phyloP scores from a whole-genome alignment of 35 echinoderm and acorn worm genomes.

The Amphiura filiformis region DNA sequence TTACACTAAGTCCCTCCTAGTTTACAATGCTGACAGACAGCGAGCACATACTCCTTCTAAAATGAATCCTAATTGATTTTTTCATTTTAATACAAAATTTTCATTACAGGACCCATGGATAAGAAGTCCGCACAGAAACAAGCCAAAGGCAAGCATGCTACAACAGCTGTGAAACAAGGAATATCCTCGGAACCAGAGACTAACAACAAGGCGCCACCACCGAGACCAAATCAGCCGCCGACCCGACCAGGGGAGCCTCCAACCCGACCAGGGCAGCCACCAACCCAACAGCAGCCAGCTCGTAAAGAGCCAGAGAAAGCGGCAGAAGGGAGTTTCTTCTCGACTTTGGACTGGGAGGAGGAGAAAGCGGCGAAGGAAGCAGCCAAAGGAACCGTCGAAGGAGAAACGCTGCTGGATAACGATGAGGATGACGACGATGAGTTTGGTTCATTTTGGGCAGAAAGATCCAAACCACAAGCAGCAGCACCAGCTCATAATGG shows the following conservation, averaged over 20 bases:
- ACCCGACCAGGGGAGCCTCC: not conserved
- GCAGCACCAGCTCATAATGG: not conserved
- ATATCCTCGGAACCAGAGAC: not conserved
- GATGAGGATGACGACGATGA: slow-evolving; percentile 68
- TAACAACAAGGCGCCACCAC: not conserved
- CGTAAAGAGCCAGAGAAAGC: not conserved
- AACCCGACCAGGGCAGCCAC: not conserved
- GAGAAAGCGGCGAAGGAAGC: slow-evolving; percentile 21
- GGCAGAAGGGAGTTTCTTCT: slow-evolving; percentile 35
- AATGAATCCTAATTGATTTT: too few relatives aligned
- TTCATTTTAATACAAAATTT: not conserved
- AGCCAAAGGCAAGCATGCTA: slow-evolving; percentile 13
- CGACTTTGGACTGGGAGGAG: slow-evolving; percentile 24
- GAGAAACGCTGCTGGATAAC: slow-evolving; percentile 58
- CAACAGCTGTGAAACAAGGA: not conserved
- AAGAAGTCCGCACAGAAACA: slow-evolving; percentile 52
- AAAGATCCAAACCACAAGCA: not conserved
- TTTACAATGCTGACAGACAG: too few relatives aligned
- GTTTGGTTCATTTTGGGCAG: slow-evolving; percentile 39
- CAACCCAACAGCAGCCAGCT: not conserved
- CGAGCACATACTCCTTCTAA: too few relatives aligned
- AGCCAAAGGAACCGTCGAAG: slow-evolving; percentile 39
- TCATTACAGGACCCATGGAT: slow-evolving; percentile 63
- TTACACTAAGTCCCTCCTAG: too few relatives aligned
- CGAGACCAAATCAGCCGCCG: not conserved